These are phyloP conservation scores for Beaufortia kweichowensis DNA, from an alignment of 2,113 vertebrate species.

Conservation along the genomic window DNA sequence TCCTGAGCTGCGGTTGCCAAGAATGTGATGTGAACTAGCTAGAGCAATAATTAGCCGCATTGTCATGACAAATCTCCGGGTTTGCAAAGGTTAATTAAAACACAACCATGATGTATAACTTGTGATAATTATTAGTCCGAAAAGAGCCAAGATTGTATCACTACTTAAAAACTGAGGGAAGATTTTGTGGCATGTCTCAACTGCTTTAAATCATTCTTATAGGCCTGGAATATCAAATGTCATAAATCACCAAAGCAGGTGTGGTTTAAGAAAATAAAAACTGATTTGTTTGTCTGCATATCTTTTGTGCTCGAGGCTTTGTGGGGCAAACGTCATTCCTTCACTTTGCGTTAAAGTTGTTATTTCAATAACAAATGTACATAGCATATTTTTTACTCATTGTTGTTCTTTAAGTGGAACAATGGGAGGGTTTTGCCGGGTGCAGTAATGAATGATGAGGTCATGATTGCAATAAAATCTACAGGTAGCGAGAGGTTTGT, in stretches of 20 bases:
- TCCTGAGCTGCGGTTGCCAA: constrained; percentile 2
- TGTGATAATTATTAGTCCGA: constrained; percentile 17
- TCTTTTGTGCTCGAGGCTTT: neutral
- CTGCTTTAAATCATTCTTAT: constrained; percentile 19
- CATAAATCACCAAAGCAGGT: constrained; percentile 19
- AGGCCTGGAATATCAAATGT: neutral
- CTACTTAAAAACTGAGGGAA: constrained; percentile 4
- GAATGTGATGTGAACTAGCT: constrained; percentile 1
- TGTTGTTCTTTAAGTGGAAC: neutral
- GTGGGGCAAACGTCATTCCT: neutral
- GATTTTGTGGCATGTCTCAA: constrained; percentile 35
- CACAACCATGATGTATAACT: constrained; percentile 8
- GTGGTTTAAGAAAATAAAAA: constrained; percentile 58
- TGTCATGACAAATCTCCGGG: constrained; percentile 16
- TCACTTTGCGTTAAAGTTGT: too few relatives aligned
- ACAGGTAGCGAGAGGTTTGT: constrained; percentile 11
- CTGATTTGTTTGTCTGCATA: constrained; percentile 73
- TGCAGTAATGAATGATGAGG: neutral
- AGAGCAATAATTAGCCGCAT: neutral
- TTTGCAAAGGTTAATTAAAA: constrained; percentile 24
- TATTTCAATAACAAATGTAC: neutral
- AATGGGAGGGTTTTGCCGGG: neutral
- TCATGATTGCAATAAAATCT: constrained; percentile 3
- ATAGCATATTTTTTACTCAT: neutral
- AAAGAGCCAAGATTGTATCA: constrained; percentile 24